These are phyloP conservation scores for Xestia rhomboidea DNA, from an alignment of 2,888 invertebrate species.

Conservation along the genomic window DNA sequence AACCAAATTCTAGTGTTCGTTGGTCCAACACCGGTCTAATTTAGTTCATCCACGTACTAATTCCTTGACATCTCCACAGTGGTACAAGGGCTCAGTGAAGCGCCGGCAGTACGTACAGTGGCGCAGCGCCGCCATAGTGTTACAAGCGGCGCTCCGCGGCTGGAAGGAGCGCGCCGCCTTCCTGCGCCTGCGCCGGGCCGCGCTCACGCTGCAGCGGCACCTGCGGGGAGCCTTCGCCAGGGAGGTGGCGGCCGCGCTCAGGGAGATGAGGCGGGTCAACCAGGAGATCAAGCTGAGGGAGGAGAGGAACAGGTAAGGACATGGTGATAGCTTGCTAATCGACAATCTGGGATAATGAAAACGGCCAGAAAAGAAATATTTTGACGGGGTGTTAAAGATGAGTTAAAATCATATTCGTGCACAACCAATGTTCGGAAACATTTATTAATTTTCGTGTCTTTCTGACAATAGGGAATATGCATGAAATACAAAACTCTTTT, in stretches of 20 bases:
- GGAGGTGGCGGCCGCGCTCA: conserved; percentile 95
- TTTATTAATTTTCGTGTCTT: neutral
- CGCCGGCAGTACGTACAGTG: conserved; percentile 92
- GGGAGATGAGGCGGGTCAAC: conserved; percentile 96
- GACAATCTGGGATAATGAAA: neutral
- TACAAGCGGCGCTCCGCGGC: conserved; percentile 96
- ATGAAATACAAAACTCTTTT: too few species aligned
- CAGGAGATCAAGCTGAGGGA: conserved; percentile 96
- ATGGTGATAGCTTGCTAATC: too few species aligned
- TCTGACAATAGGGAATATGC: neutral
- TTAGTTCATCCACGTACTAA: neutral
- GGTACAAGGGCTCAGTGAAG: conserved; percentile 92
- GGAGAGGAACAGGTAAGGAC: conserved; percentile 85
- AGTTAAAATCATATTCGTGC: neutral
- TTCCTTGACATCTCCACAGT: conserved; percentile 69
- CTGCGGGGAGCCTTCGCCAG: conserved; percentile 97
- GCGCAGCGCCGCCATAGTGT: conserved; percentile 92
- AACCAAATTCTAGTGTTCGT: neutral
- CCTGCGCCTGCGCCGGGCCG: conserved; percentile 95
- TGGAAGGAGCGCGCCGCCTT: conserved; percentile 96
- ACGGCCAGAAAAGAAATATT: neutral
- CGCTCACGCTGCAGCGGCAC: conserved; percentile 96
- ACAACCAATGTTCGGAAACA: neutral
- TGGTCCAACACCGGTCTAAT: neutral
- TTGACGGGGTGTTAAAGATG: neutral